These are phyloP conservation scores for Calliopum simillimum DNA, from an alignment of 2,888 invertebrate species.

Conservation along the genomic window DNA sequence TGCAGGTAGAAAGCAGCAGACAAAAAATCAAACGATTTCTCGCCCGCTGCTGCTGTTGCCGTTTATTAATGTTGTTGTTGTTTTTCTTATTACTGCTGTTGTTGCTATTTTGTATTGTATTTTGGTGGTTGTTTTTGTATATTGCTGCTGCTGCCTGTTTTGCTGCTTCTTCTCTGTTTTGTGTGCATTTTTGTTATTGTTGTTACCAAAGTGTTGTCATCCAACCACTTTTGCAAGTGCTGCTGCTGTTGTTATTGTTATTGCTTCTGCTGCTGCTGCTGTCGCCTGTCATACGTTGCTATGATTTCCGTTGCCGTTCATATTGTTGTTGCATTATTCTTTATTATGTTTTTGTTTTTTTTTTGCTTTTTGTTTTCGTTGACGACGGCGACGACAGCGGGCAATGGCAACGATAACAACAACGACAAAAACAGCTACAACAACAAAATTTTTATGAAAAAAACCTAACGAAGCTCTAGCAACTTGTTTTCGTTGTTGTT, in stretches of 20 bases:
- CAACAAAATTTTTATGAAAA: no score
- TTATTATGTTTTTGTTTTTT: constrained; percentile 21
- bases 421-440: constrained; percentile 33
- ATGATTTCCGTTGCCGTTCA: constrained; percentile 21
- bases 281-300: constrained; percentile 23
- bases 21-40: constrained; percentile 1
- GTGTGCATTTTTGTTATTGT: constrained; percentile 12
- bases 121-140: constrained; percentile 23
- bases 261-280: constrained; percentile 40
- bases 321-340: constrained; percentile 23
- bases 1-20: not conserved
- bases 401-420: constrained; percentile 38
- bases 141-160: constrained; percentile 27
- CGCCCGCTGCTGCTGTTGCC: constrained; percentile 3
- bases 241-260: constrained; percentile 18
- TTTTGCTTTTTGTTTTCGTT: constrained; percentile 46
- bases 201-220: constrained; percentile 17
- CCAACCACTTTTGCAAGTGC: not conserved
- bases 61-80: constrained; percentile 4
- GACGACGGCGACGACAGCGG: constrained; percentile 36
- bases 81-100: constrained; percentile 35
- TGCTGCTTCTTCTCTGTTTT: constrained; percentile 33
- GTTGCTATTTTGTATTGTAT: constrained; percentile 35
- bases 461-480: constrained; percentile 19
- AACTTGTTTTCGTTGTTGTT: constrained; percentile 33